phyloP scores from a whole-genome alignment of 1,140 invertebrate species.

The Macrostomum lignano region DNA sequence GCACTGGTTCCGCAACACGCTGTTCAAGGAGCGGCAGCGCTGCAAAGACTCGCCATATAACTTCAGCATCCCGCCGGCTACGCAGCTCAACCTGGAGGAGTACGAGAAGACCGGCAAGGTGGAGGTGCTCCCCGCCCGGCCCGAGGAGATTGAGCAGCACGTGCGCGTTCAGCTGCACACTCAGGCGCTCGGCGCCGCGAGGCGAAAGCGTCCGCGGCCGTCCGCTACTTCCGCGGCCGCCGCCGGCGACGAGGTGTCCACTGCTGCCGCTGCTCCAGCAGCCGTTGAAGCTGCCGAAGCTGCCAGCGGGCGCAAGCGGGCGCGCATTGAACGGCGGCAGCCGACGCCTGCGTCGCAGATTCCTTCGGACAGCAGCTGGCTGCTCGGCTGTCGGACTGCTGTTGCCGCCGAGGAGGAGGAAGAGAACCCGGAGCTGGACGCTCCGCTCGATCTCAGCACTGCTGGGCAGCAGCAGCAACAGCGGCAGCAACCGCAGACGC shows the following conservation, averaged over 20 bases:
- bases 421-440: no score
- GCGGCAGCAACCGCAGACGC: no score
- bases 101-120: constrained; percentile 91
- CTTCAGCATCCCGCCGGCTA: constrained; percentile 91
- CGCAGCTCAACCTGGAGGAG: constrained; percentile 64
- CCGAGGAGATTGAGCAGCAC: no score
- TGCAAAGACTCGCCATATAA: constrained; percentile 99
- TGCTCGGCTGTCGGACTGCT: no score
- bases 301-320: no score
- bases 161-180: constrained; percentile 8
- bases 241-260: constrained; percentile 6
- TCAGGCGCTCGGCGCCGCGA: constrained; percentile 9
- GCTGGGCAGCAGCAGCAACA: no score
- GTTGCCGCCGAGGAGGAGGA: no score
- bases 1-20: constrained; percentile 93
- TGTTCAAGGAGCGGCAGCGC: constrained; percentile 91
- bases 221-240: constrained; percentile 25
- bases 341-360: no score
- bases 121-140: neutral
- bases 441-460: no score
- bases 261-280: constrained; percentile 9
- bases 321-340: no score
- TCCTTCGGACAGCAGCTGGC: no score
- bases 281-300: no score
- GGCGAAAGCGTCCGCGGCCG: constrained; percentile 10